phyloP scores from a whole-genome alignment of 2,888 invertebrate genomes.

The Lepetodrilus schrolli region DNA sequence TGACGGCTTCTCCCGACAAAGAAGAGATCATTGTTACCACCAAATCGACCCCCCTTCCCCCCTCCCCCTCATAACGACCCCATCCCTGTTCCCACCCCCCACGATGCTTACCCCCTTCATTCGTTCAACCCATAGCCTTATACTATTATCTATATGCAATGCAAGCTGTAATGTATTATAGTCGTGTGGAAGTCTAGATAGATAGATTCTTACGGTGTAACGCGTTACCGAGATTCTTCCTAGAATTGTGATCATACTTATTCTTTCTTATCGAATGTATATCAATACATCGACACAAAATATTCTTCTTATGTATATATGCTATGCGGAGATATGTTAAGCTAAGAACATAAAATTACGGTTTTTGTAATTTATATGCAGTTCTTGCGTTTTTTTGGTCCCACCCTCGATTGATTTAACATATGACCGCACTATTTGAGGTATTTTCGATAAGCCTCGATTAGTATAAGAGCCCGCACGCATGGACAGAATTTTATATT shows the following conservation, averaged over 20 bases:
- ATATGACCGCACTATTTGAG: background rate
- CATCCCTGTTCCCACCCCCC: too few species aligned
- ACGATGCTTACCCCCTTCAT: too few species aligned
- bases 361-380: slow-evolving; percentile 18
- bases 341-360: background rate
- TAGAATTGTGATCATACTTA: background rate
- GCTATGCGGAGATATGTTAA: background rate
- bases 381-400: background rate
- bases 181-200: background rate
- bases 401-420: background rate
- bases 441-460: background rate
- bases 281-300: too few species aligned
- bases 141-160: too few species aligned
- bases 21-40: background rate
- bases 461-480: background rate
- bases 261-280: too few species aligned
- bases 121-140: too few species aligned
- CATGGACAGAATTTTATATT: too few species aligned
- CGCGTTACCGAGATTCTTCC: background rate
- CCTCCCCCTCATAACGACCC: too few species aligned
- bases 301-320: background rate
- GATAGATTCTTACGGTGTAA: background rate
- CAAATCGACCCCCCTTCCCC: too few species aligned
- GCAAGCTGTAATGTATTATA: too few species aligned
- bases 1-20: background rate